A percentile compares a stretch with the other conserved stretches of the same genome.
phyloP scores from a whole-genome alignment of 2,797 vertebrate genomes.

The Salmo trutta region DNA sequence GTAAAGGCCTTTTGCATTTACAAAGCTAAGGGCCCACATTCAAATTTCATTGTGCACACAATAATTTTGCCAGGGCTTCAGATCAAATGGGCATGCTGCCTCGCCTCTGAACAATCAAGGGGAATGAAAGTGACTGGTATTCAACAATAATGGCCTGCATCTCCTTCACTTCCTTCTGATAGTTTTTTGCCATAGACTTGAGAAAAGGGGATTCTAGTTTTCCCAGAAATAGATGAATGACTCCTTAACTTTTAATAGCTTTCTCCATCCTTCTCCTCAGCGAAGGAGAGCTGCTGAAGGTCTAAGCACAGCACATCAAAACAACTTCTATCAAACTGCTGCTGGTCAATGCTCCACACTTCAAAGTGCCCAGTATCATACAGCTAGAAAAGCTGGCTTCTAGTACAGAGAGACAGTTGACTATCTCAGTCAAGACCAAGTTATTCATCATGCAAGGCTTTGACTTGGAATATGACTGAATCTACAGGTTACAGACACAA shows the following conservation, averaged over 20 bases:
- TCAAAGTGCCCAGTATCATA: neutral
- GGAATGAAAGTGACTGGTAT: constrained; percentile 2
- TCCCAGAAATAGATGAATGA: neutral
- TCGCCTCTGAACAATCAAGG: neutral
- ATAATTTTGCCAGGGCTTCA: neutral
- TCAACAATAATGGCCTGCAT: constrained; percentile 21
- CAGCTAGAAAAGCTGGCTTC: neutral
- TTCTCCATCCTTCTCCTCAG: constrained; percentile 26
- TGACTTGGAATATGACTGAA: neutral
- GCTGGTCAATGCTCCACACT: neutral
- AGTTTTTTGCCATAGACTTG: neutral
- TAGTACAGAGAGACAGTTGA: neutral
- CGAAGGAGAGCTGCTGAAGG: constrained; percentile 13
- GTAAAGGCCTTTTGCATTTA: neutral
- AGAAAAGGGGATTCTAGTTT: neutral
- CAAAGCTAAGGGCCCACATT: no score
- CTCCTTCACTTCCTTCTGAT: constrained; percentile 24
- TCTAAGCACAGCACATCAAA: neutral
- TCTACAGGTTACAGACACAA: neutral
- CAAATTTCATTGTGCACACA: neutral
- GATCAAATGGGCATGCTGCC: neutral
- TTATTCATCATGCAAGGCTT: neutral
- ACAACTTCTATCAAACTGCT: neutral
- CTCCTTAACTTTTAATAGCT: constrained; percentile 4
- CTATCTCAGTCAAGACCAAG: neutral